Percentiles rank a stretch among this genome's conserved stretches.
Conservation (phyloP, 1,140 invertebrate species). For the Tetramorium alpestre region DNA sequence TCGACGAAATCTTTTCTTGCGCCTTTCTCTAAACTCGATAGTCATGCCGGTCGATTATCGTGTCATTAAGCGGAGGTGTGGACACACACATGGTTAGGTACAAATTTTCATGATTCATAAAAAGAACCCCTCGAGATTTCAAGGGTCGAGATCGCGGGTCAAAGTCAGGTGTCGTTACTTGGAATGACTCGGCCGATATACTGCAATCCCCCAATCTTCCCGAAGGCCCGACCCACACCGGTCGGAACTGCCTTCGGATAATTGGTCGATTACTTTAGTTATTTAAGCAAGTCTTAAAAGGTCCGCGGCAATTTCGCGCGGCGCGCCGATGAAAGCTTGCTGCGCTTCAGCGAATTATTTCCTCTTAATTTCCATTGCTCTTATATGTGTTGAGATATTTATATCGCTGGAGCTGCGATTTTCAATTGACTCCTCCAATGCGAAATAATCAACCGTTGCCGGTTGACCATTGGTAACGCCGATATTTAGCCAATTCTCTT, state of each 20-base stretch:
- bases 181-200: conserved; percentile 63
- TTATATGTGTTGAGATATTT: not conserved
- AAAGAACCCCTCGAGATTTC: not conserved
- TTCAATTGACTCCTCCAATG: conserved; percentile 11
- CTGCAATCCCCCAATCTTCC: conserved; percentile 62
- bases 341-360: conserved; percentile 36
- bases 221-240: not conserved
- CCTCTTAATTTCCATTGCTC: conserved; percentile 33
- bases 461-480: not conserved
- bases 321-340: conserved; percentile 19
- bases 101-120: conserved; percentile 49
- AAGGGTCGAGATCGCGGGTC: conserved; percentile 45
- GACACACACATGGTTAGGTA: conserved; percentile 43
- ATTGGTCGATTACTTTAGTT: conserved; percentile 77
- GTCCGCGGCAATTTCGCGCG: conserved; percentile 39
- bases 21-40: conserved; percentile 21
- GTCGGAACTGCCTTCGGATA: conserved; percentile 59
- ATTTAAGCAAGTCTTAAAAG: conserved; percentile 67
- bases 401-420: not conserved
- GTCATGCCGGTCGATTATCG: conserved; percentile 64
- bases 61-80: conserved; percentile 16
- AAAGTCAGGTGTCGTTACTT: conserved; percentile 65
- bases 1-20: conserved; percentile 4
- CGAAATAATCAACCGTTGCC: conserved; percentile 1
- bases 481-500: conserved; percentile 7